Percentiles rank a stretch among this genome's conserved stretches.
These are phyloP conservation scores for Cydia fagiglandana DNA, from an alignment of 1,140 invertebrate species.

Conservation along the genomic window DNA sequence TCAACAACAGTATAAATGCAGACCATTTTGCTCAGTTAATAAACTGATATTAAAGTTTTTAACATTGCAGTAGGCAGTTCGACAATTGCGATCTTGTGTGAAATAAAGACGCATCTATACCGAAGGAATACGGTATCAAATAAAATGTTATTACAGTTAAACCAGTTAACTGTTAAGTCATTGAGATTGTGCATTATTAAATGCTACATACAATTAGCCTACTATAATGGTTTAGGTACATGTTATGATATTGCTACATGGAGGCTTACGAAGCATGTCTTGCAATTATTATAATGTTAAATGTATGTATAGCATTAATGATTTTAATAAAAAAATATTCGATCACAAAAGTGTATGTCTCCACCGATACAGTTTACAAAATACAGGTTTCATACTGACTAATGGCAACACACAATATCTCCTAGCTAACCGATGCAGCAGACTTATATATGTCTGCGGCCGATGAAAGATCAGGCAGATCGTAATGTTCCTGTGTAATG, in stretches of 20 bases:
- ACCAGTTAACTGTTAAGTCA: background rate
- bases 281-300: background rate
- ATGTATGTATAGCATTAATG: background rate
- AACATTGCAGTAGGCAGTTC: background rate
- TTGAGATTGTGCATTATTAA: background rate
- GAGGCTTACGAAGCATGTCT: background rate
- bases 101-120: background rate
- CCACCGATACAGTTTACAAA: background rate
- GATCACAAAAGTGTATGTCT: constrained; percentile 12
- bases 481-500: too few species aligned
- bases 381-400: background rate
- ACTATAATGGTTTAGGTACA: background rate
- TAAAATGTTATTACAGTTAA: background rate
- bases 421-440: background rate
- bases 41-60: background rate
- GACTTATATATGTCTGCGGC: too few species aligned
- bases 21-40: background rate
- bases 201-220: background rate
- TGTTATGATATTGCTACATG: background rate
- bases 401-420: background rate
- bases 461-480: too few species aligned
- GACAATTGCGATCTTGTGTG: background rate
- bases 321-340: constrained; percentile 11
- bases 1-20: background rate
- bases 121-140: background rate